Base-by-base conservation (phyloP, 1,140 invertebrate species). In the Chelonus insularis region DNA sequence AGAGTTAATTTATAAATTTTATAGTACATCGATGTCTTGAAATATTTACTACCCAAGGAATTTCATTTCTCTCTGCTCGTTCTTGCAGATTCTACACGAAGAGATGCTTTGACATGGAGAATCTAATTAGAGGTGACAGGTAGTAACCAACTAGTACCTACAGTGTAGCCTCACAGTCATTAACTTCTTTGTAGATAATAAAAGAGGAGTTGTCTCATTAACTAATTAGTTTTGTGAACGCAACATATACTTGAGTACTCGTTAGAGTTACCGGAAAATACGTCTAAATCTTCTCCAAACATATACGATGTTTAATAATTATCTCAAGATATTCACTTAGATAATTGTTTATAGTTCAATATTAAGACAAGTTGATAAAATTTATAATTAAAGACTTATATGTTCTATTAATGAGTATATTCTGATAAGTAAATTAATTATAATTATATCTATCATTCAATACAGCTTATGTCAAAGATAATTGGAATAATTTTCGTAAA, bases 101-200 rank as follows among this genome's bases (percentile, higher is more conserved):
- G 7, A 25, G 11, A 29, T 29, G 47, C 34, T 60, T 60, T 43
- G 48, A 60, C 58, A 60, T 32, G 34, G 48, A 60, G 58, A 60
- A 52, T 52, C 48, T 52, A 60, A 60, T 60, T 60, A 60, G 32
- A 52, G 37, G 48, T 52, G 58, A 60, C 58, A 60, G 58, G 12
- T 23, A 32, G 25, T 37, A 54, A 60, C 57, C 45, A 50, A 45
- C n/a, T 32, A 50, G 32, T 43, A 39, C 47, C 8, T 43, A 43
- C 21, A 21, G 21, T 41, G 23, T 41, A 25, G 34, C 34, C 23
- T 41, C 23, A 60, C 37, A 18, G 48, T 60, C 48, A 52, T 52
- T 60, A 60, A 51, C 58, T 60, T 60, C 58, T 45, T 60, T 60
- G 23, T 16, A 9, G 16, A 29, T 29, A 48, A 36, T 14, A 20